A percentile compares a stretch with the other conserved stretches of the same genome.
Conservation (phyloP, 2,113 vertebrate genomes). For the Podilymbus podiceps region DNA sequence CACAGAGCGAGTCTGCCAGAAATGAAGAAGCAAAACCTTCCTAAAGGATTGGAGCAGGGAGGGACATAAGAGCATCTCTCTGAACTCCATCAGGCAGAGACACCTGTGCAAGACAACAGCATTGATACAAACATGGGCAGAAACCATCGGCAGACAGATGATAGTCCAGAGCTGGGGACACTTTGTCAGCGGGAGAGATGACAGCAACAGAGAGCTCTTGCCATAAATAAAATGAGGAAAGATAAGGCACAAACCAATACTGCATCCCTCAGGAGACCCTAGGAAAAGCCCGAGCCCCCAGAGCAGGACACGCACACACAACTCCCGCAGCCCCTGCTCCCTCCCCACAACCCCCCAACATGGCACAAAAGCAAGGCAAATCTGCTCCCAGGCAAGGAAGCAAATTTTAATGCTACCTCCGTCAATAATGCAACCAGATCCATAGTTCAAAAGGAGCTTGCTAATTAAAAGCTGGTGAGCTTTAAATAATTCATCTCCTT, state of each 20-base stretch:
- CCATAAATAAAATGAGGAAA: neutral
- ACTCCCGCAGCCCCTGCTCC: neutral
- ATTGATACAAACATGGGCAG: neutral
- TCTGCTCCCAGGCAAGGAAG: conserved; percentile 57
- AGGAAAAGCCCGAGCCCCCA: neutral
- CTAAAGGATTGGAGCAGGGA: neutral
- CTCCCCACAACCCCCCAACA: neutral
- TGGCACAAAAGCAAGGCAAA: conserved; percentile 9
- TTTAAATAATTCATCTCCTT: conserved; percentile 99
- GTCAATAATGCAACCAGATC: conserved; percentile 97
- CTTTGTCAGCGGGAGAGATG: neutral
- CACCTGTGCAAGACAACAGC: neutral
- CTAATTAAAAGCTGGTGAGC: conserved; percentile 97
- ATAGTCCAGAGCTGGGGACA: neutral
- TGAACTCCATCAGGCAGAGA: neutral
- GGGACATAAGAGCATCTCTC: neutral
- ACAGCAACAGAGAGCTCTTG: neutral
- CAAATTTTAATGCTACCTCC: conserved; percentile 77
- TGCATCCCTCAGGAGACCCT: neutral
- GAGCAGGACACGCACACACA: neutral
- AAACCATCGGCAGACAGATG: neutral
- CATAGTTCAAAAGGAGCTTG: conserved; percentile 95
- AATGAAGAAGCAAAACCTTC: neutral
- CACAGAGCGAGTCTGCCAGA: neutral
- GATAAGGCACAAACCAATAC: neutral